Evolutionary conservation across 2,113 vertebrate genomes (phyloP), one percentile per base, ranked within the genome.

Genomic region (Hydropotes inermis): DNA sequence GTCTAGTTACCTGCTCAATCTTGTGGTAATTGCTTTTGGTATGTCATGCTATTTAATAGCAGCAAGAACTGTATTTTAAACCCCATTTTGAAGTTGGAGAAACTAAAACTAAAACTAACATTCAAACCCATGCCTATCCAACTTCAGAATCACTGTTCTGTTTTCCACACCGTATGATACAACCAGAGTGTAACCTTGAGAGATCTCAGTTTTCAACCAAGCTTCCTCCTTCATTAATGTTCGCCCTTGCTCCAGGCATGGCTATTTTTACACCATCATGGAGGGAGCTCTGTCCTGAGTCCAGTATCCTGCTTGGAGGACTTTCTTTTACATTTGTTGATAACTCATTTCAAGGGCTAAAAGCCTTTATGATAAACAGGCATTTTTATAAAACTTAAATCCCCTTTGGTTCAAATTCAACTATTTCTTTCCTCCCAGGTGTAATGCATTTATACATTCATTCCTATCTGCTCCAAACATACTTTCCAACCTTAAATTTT

Each of bases 401-500:
- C 74, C 16, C 57, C 86, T 89, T 83, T 47, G 55, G 43, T 97
- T 55, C 28, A 83, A 79, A 95, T 95, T 92, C 81, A 96, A 79
- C 84, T 67, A 76, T 45, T 84, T 88, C 36, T n/a, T 60, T 45
- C 39, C 13, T 88, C 9, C 21, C 67, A 82, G 67, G n/a, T 91
- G 54, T 87, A 82, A 93, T 60, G 92, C 39, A 36, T 91, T 87
- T 88, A 74, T 67, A 54, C 57, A 43, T 52, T 85, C 60, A 90
- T 96, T 91, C 55, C 64, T 67, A 88, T 33, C 82, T 55, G 76
- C 36, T 21, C n/a, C 87, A 94, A 85, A 86, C 39, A 52, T 54
- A 93, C 15, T 82, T 96, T 93, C 50, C 78, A 97, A 85, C 23
- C 57, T 79, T 91, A 90, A 76, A 85, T 97, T 33, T 93, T 84